Evolutionary conservation across 37 sponge, comb jelly and placozoan genomes (phyloP).

Genomic region (Hexactinellida sp.): DNA sequence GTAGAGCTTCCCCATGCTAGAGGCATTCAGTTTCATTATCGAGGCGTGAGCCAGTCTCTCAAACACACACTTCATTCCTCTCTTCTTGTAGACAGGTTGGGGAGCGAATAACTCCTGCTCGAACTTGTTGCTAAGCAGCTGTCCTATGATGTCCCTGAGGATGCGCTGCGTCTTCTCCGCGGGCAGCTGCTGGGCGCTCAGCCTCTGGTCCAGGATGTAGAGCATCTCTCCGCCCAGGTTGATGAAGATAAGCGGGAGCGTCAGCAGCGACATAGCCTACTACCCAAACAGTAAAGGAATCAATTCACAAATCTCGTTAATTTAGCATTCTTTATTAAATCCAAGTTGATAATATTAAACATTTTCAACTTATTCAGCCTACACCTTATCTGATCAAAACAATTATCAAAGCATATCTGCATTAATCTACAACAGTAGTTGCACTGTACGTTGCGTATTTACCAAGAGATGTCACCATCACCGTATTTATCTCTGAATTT

Average conservation of each 20-base stretch:
- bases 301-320: not conserved
- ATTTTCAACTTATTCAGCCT: not conserved
- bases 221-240: constrained; percentile 96
- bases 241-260: constrained; percentile 77
- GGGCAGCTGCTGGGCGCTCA: constrained; percentile 48
- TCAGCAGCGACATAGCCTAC: constrained; percentile 5
- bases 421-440: not conserved
- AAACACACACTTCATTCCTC: constrained; percentile 49
- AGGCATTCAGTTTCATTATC: constrained; percentile 75
- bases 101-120: constrained; percentile 68
- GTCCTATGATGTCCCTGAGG: constrained; percentile 58
- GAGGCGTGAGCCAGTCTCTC: constrained; percentile 78
- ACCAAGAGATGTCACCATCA: no score
- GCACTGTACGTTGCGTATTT: not conserved
- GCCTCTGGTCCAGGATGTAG: constrained; percentile 81
- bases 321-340: not conserved
- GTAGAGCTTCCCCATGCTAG: constrained; percentile 83
- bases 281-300: not conserved
- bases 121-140: constrained; percentile 49
- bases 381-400: not conserved
- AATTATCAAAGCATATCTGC: not conserved
- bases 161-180: constrained; percentile 32
- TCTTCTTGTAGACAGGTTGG: constrained; percentile 36
- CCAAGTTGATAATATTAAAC: not conserved
- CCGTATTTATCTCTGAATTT: not conserved